These are phyloP conservation scores for Paragorgia papillata DNA, from an alignment of 92 coral and sea anemone species.

Conservation along the genomic window DNA sequence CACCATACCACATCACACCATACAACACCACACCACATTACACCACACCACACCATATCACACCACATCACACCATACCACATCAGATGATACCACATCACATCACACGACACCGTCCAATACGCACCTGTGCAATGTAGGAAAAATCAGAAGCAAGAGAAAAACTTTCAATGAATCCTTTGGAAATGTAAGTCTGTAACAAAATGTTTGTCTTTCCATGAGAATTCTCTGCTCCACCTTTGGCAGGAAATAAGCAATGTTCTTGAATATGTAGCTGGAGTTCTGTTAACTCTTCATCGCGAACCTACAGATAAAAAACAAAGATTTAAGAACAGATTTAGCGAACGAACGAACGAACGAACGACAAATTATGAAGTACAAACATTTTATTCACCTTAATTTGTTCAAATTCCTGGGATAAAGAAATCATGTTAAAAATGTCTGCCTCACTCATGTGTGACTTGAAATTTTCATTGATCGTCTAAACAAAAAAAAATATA, in stretches of 20 bases:
- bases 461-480: slow-evolving; percentile 79
- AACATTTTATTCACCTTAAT: slow-evolving; percentile 67
- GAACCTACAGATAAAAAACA: slow-evolving; percentile 70
- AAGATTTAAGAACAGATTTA: background rate
- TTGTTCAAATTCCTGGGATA: slow-evolving; percentile 93
- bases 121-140: slow-evolving; percentile 93
- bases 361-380: background rate
- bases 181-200: slow-evolving; percentile 87
- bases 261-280: slow-evolving; percentile 73
- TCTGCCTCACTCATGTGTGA: slow-evolving; percentile 71
- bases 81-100: too few relatives aligned
- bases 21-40: too few relatives aligned
- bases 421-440: slow-evolving; percentile 83
- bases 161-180: slow-evolving; percentile 84
- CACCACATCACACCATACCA: too few relatives aligned
- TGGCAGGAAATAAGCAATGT: slow-evolving; percentile 68
- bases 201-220: slow-evolving; percentile 92
- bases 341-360: slow-evolving; percentile 89
- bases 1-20: too few relatives aligned
- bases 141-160: slow-evolving; percentile 96
- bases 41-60: too few relatives aligned
- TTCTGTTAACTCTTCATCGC: slow-evolving; percentile 87
- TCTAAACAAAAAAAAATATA: slow-evolving; percentile 46
- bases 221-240: slow-evolving; percentile 89
- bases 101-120: background rate